Base-by-base conservation (phyloP, 2,113 vertebrate species). In the Laticauda laticaudata region DNA sequence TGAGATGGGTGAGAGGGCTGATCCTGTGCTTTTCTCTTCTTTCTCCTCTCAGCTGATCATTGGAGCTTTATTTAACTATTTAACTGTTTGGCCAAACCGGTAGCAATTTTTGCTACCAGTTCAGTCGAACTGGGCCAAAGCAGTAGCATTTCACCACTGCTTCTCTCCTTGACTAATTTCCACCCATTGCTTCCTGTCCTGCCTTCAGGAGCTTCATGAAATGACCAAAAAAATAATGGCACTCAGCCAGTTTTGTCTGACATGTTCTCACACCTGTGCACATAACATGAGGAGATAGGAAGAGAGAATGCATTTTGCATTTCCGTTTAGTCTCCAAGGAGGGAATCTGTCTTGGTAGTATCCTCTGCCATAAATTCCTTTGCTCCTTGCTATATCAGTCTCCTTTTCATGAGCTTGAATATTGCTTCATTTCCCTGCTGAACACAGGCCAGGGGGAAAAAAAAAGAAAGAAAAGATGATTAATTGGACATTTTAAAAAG, bases 401-500 rank as follows among this genome's bases (percentile, higher is more conserved):
- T 91, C 89, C 64, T 69, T 61, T 64, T 54, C 85, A 15, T 29
- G 43, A 87, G 59, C 15, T 55, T 86, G 43, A 75, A 55, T 51
- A 34, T 69, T 85, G 43, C 86, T 15, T 91, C 64, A 92, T 90
- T 94, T 94, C 54, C 54, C 12, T 89, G 2, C 45, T n/a, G 85
- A 96, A 93, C 20, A 90, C 43, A 86, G 86, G 87, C n/a, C 91
- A 61, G 90, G 87, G 6, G 87, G 6, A 26, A 9, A 51, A 51
- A 8, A 51, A 51, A 9, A 45, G 4, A n/a, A 26, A 45, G 12
- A 59, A 92, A 61, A 86, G 10, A 91, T 18, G 69, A 95, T 95
- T 96, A 95, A 94, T 92, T 88, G 85, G 51, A 59, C 91, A 92
- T 95, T 93, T 57, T 91, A 91, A 93, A 93, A 48, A 4, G 15